Conservation (phyloP, 2,888 invertebrate species). For the Sphaeridia pumilis region DNA sequence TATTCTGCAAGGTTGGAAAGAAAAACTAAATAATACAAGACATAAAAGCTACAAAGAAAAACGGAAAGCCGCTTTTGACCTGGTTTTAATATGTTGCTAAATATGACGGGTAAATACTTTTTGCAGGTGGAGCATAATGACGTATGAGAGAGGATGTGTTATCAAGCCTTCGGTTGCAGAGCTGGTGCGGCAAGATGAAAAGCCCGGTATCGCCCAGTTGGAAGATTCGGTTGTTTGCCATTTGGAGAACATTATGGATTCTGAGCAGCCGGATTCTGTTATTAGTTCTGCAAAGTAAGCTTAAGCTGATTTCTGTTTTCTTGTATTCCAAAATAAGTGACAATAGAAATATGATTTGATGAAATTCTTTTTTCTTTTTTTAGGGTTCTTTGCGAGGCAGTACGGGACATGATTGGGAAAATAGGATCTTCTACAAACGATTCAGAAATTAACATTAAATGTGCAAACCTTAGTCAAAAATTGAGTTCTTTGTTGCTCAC, state of each 20-base stretch:
- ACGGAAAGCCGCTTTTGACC: not conserved
- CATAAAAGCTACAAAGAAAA: not conserved
- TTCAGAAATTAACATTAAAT: slow-evolving; percentile 49
- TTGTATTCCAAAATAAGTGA: not conserved
- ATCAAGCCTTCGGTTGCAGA: slow-evolving; percentile 26
- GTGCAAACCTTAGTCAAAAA: slow-evolving; percentile 62
- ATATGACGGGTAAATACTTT: too few relatives aligned
- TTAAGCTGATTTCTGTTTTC: not conserved
- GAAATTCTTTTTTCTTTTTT: slow-evolving; percentile 3
- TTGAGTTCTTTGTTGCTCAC: slow-evolving; percentile 60
- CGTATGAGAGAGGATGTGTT: slow-evolving; percentile 46
- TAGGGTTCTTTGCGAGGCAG: slow-evolving; percentile 60
- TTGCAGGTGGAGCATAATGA: slow-evolving; percentile 84
- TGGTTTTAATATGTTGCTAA: too few relatives aligned
- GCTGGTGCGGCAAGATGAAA: slow-evolving; percentile 29
- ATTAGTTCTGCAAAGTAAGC: slow-evolving; percentile 57
- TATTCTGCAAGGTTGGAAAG: too few relatives aligned
- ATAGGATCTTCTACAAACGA: slow-evolving; percentile 39
- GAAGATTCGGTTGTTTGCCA: slow-evolving; percentile 66
- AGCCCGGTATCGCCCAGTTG: slow-evolving; percentile 52
- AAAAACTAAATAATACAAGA: too few relatives aligned
- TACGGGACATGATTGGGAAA: slow-evolving; percentile 58
- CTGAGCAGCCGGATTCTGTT: slow-evolving; percentile 60
- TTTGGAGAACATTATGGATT: slow-evolving; percentile 73
- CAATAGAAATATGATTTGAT: slow-evolving; percentile 6